Evolutionary conservation across 2,113 vertebrate species (phyloP).

Genomic region (Prunella himalayana): DNA sequence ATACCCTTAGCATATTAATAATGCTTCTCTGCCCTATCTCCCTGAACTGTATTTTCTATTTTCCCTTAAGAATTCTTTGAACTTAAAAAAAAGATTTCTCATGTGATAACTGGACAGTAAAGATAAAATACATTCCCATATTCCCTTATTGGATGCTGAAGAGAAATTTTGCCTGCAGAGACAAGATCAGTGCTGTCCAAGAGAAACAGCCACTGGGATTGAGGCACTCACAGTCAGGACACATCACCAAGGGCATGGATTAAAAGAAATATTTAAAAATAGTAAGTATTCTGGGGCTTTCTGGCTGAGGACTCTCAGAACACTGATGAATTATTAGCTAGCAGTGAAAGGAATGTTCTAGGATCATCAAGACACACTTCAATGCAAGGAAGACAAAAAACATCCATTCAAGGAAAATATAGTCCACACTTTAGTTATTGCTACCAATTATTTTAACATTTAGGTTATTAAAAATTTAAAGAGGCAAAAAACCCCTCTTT

Average conservation of each 20-base stretch:
- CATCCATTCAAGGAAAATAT: neutral
- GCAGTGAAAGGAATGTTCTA: neutral
- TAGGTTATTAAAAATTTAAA: neutral
- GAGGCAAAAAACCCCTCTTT: neutral
- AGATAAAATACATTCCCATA: neutral
- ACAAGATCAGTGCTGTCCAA: neutral
- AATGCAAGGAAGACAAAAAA: neutral
- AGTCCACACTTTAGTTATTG: neutral
- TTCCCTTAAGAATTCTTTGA: constrained; percentile 8
- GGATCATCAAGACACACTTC: neutral
- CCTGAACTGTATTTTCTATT: neutral
- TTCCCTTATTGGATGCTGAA: neutral
- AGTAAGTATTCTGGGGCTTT: neutral
- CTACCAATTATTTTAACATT: neutral
- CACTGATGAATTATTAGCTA: neutral
- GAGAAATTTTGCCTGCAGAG: neutral
- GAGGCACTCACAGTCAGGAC: neutral
- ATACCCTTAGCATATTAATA: neutral
- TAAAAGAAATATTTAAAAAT: neutral
- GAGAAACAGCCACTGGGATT: neutral
- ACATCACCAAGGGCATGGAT: neutral
- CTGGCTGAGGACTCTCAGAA: neutral
- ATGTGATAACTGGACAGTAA: constrained; percentile 5
- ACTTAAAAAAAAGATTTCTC: neutral
- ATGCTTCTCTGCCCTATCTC: neutral